phyloP scores from a whole-genome alignment of 2,797 vertebrate species.

The Menidia menidia region DNA sequence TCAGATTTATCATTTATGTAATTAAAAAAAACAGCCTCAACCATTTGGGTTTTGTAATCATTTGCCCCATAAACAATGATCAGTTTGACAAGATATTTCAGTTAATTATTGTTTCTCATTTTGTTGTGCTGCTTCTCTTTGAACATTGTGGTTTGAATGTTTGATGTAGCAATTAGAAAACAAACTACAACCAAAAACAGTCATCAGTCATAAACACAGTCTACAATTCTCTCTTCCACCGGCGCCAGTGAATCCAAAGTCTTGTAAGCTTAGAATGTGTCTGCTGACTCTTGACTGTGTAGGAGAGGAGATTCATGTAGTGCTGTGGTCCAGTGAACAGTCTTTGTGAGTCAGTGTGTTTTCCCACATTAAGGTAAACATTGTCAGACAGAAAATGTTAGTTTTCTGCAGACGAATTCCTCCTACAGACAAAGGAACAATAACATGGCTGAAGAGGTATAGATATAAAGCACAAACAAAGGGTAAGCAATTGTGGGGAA shows the following conservation, averaged over 20 bases:
- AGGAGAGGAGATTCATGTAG: slow-evolving; percentile 27
- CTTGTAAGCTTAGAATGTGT: slow-evolving; percentile 37
- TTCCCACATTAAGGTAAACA: slow-evolving; percentile 25
- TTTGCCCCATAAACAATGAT: slow-evolving; percentile 28
- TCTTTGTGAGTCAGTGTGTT: slow-evolving; percentile 52
- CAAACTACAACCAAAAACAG: slow-evolving; percentile 43
- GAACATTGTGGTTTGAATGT: slow-evolving; percentile 20
- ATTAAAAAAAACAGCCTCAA: slow-evolving; percentile 19
- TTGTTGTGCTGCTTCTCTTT: slow-evolving; percentile 16
- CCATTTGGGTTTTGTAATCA: slow-evolving; percentile 36
- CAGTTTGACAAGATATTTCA: slow-evolving; percentile 20
- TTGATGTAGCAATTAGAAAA: slow-evolving; percentile 47
- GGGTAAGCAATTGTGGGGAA: neutral
- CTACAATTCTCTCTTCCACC: slow-evolving; percentile 29
- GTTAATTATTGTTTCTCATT: slow-evolving; percentile 30
- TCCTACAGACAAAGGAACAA: neutral
- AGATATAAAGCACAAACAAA: slow-evolving; percentile 14
- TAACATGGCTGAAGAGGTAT: slow-evolving; percentile 2
- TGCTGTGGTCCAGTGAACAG: slow-evolving; percentile 38
- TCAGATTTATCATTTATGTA: slow-evolving; percentile 10
- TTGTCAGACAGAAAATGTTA: slow-evolving; percentile 6
- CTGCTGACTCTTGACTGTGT: slow-evolving; percentile 35
- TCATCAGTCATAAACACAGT: slow-evolving; percentile 55
- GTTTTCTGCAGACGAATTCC: slow-evolving; percentile 16
- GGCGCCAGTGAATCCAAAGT: slow-evolving; percentile 41